Evolutionary conservation across 2,888 invertebrate species (phyloP), one percentile per base, ranked within the genome.

Genomic region (Cerceris rybyensis): DNA sequence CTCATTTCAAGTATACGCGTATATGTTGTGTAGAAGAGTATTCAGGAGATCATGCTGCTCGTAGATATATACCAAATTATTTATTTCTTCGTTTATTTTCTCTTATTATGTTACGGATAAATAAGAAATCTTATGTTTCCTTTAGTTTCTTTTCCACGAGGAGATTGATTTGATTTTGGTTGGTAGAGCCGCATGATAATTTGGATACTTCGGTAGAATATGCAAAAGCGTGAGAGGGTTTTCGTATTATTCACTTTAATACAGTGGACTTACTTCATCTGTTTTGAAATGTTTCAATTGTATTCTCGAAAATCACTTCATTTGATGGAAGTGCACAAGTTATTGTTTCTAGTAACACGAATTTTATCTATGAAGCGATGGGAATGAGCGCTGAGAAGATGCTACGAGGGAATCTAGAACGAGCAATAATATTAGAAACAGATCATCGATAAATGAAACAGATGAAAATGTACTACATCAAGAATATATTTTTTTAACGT

Each of bases 41-140:
- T 63, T 66, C 52, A 63, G 0, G 13, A 7, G n/a, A 70, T 70
- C 77, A 77, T 58, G 78, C 28, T 50, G 61, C 55, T 61, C 42
- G 14, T 43, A 6, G 5, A 41, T 52, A 14, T 14, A 5, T 14
- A 52, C 52, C n/a, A 8, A 11, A 39, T n/a, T 8, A 41, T 17
- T 57, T 8, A 63, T 49, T 49, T 17, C 8, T 55, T 65, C 0
- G 8, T 7, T 43, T 0, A 7, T 49, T 50, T 46, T 43, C 50
- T 49, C 42, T 64, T 16, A n/a, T 43, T 39, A 7, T 54, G 6
- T n/a, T 50, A n/a, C 8, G 13, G 9, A 9, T 52, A 43, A 49
- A 65, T 65, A 1, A 50, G 11, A 0, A 0, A 7, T 0, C 60
- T 49, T 60, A 39, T 59, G 41, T 9, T 9, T 65, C 11, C 14